These are phyloP conservation scores for Apamea crenata DNA, from an alignment of 2,888 invertebrate genomes.

Conservation along the genomic window DNA sequence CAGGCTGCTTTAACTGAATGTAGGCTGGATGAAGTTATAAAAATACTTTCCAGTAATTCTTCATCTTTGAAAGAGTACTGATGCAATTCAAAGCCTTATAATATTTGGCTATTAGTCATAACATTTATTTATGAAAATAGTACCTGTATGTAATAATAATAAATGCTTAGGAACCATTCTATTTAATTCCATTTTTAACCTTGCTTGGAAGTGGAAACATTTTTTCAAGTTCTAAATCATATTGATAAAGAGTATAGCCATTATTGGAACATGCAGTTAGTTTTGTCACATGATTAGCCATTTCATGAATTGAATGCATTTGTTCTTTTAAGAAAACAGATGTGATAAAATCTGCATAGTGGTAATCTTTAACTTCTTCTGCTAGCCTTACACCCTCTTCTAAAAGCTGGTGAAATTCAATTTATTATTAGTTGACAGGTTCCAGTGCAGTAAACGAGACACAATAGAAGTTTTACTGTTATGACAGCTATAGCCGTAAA, in stretches of 20 bases:
- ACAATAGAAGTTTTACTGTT: too few species aligned
- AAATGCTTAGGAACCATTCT: not conserved
- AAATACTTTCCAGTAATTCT: conserved; percentile 69
- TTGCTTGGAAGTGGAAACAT: conserved; percentile 45
- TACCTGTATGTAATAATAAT: not conserved
- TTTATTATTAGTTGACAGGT: conserved; percentile 12
- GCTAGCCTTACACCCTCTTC: conserved; percentile 70
- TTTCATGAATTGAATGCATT: conserved; percentile 72
- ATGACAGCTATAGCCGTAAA: too few species aligned
- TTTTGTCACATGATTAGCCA: conserved; percentile 71
- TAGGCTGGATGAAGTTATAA: conserved; percentile 72
- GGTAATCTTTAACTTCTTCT: conserved; percentile 73
- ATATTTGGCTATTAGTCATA: not conserved
- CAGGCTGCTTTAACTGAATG: conserved; percentile 74
- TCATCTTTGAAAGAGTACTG: conserved; percentile 22
- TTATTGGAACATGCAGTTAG: conserved; percentile 65
- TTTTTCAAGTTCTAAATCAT: conserved; percentile 71
- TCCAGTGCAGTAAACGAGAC: too few species aligned
- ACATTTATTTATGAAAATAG: conserved; percentile 1
- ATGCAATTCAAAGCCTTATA: not conserved
- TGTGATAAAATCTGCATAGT: conserved; percentile 75
- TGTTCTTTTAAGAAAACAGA: conserved; percentile 74
- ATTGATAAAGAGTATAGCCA: conserved; percentile 71
- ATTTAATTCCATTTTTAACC: conserved; percentile 22
- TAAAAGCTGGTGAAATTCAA: conserved; percentile 66